Conservation (phyloP, 92 coral and sea anemone species). For the Siderastrea radians region DNA sequence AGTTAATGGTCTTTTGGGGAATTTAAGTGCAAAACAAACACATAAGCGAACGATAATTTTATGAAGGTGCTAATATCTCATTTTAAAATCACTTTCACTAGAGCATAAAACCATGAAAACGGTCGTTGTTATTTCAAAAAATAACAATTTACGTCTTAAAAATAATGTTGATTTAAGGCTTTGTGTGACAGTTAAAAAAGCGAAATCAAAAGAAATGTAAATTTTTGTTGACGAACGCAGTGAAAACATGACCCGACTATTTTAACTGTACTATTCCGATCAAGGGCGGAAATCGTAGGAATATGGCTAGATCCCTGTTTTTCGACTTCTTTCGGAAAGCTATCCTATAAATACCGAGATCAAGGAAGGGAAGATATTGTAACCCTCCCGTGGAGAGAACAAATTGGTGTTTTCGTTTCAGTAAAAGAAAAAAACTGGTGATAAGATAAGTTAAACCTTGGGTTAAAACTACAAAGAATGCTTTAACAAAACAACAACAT, state of each 20-base stretch:
- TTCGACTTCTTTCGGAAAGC: neutral
- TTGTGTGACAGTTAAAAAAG: neutral
- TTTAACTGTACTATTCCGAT: neutral
- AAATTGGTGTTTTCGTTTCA: neutral
- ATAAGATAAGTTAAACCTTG: neutral
- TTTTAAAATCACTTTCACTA: neutral
- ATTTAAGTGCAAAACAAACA: conserved; percentile 27
- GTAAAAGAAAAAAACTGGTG: neutral
- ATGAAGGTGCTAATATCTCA: neutral
- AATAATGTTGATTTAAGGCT: conserved; percentile 21
- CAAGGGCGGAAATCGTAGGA: neutral
- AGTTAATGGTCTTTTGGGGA: neutral
- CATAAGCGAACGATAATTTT: neutral
- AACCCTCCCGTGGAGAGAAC: neutral
- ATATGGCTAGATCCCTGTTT: neutral
- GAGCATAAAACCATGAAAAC: neutral
- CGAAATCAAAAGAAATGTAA: neutral
- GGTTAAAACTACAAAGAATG: too few relatives aligned
- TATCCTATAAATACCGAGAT: neutral
- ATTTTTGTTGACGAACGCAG: neutral
- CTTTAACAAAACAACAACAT: neutral
- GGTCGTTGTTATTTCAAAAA: neutral
- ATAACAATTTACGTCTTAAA: neutral
- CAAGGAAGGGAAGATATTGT: too few relatives aligned
- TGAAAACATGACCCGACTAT: neutral